Evolutionary conservation across 2,113 vertebrate genomes (phyloP).

Genomic region (Cavia porcellus): DNA sequence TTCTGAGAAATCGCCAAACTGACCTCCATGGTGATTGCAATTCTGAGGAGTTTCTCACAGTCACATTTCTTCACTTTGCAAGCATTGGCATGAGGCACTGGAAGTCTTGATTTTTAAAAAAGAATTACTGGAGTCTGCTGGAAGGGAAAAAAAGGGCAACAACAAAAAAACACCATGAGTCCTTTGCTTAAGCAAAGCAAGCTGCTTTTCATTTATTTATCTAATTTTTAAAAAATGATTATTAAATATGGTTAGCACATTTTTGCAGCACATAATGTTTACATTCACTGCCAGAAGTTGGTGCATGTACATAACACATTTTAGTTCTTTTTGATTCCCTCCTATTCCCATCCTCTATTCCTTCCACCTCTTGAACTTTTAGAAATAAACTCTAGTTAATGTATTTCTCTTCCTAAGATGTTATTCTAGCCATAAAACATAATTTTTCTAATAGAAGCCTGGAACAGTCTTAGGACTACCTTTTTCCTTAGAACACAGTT

Average conservation of each 20-base stretch:
- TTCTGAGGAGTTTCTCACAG: no score
- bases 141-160: accelerated
- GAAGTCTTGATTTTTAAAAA: background rate
- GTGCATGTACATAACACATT: background rate
- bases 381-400: background rate
- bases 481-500: accelerated
- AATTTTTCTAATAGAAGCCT: background rate
- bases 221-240: no score
- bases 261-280: background rate
- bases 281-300: background rate
- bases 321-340: background rate
- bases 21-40: no score
- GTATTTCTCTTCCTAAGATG: background rate
- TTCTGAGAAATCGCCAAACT: no score
- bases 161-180: accelerated
- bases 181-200: background rate
- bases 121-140: background rate
- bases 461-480: accelerated
- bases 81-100: accelerated
- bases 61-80: background rate
- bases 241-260: background rate
- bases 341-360: background rate
- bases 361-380: no score
- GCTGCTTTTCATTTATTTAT: background rate
- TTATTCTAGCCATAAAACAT: background rate